Evolutionary conservation across 2,797 vertebrate species (phyloP), one percentile per base, ranked within the genome.

Genomic region (Muscicapa striata): DNA sequence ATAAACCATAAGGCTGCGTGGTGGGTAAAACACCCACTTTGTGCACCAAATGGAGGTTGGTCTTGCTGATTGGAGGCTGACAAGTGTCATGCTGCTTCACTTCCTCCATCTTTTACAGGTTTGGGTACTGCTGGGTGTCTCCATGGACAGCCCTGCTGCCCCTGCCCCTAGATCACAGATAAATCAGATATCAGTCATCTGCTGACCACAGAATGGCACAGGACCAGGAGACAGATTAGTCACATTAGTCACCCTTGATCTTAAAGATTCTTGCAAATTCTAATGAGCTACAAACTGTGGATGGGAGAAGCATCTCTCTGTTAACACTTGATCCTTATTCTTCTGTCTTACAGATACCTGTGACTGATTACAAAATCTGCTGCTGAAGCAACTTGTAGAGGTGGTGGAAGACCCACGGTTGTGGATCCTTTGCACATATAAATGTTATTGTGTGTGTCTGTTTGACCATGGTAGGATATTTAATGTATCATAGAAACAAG

Each of bases 341-440:
- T 93, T 88, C 69, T 95, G 81, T 95, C 74, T 96, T 95, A 64
- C 85, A 97, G 97, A 43, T 54, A 29, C 54, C 49, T 57, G 17
- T 45, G 2, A 8, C 24, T 34, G 64, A 62, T 68, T 70, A 45
- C 5, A 34, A 54, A 81, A 84, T 48, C 61, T 62, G 61, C 61
- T 66, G 38, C 74, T 87, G 76, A 89, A 92, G 73, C 54, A 86
- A 38, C 34, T 90, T 81, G 36, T 70, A 76, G 51, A 94, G 34
- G 45, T 87, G 34, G 41, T 82, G 59, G 61, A 87, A 79, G 68
- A 77, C 30, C 49, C 73, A 6, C 2, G 26, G 30, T 30, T 93
- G 30, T 75, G 95, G 79, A 85, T 73, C 57, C 52, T 91, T 90
- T 94, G 76, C 48, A 45, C 57, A 70, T 94, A 55, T 64, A 61